Evolutionary conservation across 2,113 vertebrate genomes (phyloP).

Genomic region (Megaceryle maxima): DNA sequence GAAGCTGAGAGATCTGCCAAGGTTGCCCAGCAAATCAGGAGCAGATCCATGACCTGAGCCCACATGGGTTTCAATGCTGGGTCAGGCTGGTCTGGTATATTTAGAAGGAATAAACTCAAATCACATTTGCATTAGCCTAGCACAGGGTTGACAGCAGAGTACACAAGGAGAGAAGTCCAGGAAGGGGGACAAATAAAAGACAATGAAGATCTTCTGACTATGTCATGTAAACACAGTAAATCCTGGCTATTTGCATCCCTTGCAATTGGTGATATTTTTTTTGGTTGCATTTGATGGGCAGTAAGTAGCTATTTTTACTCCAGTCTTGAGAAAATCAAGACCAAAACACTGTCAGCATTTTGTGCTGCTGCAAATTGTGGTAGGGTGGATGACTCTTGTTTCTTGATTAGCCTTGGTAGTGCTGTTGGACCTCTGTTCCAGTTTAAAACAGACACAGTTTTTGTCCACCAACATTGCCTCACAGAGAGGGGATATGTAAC

Average conservation of each 20-base stretch:
- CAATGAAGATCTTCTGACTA: rapidly evolving
- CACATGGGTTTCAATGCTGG: background rate
- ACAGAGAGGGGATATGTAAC: background rate
- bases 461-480: background rate
- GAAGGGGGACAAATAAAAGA: background rate
- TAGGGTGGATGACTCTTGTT: background rate
- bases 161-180: background rate
- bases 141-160: rapidly evolving
- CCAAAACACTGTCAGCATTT: background rate
- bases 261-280: background rate
- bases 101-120: background rate
- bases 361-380: background rate
- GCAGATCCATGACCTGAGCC: background rate
- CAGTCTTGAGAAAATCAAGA: background rate
- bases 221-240: background rate
- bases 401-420: rapidly evolving
- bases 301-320: background rate
- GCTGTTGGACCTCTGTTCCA: background rate
- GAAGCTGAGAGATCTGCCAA: background rate
- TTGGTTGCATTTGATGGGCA: background rate
- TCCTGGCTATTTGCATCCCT: background rate
- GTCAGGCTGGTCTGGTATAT: background rate
- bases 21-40: background rate
- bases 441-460: background rate
- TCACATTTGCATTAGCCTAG: background rate